These are phyloP conservation scores for Graptemys geographica DNA, from an alignment of 2,797 vertebrate genomes.

Conservation along the genomic window DNA sequence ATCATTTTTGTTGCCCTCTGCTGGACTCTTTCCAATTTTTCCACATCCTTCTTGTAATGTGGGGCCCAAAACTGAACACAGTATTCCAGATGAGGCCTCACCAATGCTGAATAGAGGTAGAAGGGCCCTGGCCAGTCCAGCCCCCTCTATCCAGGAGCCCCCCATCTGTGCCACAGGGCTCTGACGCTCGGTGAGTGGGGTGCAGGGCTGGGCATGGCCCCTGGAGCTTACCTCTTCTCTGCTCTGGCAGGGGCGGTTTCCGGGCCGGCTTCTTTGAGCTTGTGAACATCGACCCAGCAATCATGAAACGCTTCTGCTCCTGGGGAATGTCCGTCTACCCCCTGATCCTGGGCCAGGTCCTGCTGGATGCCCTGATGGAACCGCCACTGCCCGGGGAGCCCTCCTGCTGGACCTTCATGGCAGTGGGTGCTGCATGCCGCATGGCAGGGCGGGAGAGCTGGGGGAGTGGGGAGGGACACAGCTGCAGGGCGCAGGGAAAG, in stretches of 20 bases:
- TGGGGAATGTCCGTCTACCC: neutral
- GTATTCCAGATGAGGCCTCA: too few relatives aligned
- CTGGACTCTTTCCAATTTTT: too few relatives aligned
- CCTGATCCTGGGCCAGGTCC: neutral
- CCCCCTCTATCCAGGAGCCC: neutral
- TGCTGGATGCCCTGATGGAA: neutral
- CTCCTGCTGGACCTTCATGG: neutral
- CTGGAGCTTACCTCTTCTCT: neutral
- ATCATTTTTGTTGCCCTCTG: too few relatives aligned
- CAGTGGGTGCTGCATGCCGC: neutral
- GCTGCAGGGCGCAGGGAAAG: neutral
- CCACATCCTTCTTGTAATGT: too few relatives aligned
- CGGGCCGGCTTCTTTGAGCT: conserved; percentile 39
- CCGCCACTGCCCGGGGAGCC: neutral
- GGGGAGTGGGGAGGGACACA: neutral
- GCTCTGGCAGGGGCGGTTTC: neutral
- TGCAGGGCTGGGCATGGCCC: too few relatives aligned
- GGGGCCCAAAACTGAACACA: too few relatives aligned
- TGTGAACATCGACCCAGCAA: conserved; percentile 4
- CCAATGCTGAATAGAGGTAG: too few relatives aligned
- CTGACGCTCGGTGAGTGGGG: too few relatives aligned
- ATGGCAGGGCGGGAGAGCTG: neutral
- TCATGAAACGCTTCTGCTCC: neutral
- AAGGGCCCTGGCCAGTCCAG: neutral
- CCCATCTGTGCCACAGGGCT: too few relatives aligned